phyloP scores from a whole-genome alignment of 2,888 invertebrate genomes.

The Macrosoma leucophasiata region DNA sequence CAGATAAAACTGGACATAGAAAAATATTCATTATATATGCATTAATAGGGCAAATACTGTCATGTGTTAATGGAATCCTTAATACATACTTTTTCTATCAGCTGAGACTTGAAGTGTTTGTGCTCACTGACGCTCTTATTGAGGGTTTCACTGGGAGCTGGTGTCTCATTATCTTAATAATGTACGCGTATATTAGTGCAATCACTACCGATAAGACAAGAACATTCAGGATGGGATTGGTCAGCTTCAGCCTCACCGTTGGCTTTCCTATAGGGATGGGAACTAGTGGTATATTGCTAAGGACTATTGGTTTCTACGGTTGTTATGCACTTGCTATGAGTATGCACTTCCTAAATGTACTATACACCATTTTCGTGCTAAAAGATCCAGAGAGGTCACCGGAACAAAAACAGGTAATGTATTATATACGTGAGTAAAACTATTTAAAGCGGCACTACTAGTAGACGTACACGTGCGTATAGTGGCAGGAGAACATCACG shows the following conservation, averaged over 20 bases:
- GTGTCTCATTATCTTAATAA: slow-evolving; percentile 87
- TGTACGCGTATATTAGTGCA: slow-evolving; percentile 88
- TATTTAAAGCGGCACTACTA: neutral
- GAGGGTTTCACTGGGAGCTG: slow-evolving; percentile 87
- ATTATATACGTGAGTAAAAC: neutral
- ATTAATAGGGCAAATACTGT: slow-evolving; percentile 81
- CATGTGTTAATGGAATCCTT: slow-evolving; percentile 81
- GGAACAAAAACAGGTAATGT: slow-evolving; percentile 49
- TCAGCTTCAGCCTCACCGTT: slow-evolving; percentile 88
- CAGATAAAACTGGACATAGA: slow-evolving; percentile 78
- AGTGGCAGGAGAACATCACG: no score
- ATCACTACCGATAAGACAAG: slow-evolving; percentile 85
- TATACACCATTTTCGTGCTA: slow-evolving; percentile 80
- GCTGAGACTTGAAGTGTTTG: slow-evolving; percentile 83
- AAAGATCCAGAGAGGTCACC: slow-evolving; percentile 72
- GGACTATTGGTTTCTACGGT: slow-evolving; percentile 84
- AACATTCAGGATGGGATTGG: slow-evolving; percentile 87
- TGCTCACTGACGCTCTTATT: slow-evolving; percentile 83
- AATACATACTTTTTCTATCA: slow-evolving; percentile 85
- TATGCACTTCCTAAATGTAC: slow-evolving; percentile 79
- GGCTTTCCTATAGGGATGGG: slow-evolving; percentile 93
- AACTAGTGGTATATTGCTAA: slow-evolving; percentile 83
- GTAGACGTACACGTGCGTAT: no score
- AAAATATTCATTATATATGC: slow-evolving; percentile 85
- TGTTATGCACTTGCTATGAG: slow-evolving; percentile 80